These are phyloP conservation scores for Spodoptera frugiperda DNA, from an alignment of 1,140 invertebrate genomes.

Conservation along the genomic window DNA sequence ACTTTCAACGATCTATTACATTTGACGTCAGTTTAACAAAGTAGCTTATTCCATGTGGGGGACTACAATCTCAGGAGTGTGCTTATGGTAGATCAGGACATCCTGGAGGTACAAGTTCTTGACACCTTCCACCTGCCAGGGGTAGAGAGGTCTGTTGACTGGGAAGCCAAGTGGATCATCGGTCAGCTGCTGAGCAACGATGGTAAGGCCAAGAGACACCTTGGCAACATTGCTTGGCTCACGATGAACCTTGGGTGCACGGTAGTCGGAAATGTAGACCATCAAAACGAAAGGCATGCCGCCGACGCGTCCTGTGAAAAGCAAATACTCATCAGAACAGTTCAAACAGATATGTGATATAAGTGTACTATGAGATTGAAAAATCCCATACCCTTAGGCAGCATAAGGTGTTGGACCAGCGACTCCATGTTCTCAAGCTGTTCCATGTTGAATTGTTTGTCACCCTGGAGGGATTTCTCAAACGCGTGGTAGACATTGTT, in stretches of 20 bases:
- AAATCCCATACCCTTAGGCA: conserved; percentile 37
- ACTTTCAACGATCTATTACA: no score
- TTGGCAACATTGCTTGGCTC: conserved; percentile 61
- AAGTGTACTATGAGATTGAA: no score
- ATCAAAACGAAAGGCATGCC: conserved; percentile 89
- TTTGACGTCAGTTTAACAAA: not conserved
- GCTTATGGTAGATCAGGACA: conserved; percentile 88
- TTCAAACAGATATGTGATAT: no score
- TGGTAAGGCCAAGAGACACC: conserved; percentile 70
- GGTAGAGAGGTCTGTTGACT: conserved; percentile 88
- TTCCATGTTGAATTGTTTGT: not conserved
- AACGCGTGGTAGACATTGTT: not conserved
- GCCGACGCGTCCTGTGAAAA: conserved; percentile 74
- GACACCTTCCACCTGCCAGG: conserved; percentile 85
- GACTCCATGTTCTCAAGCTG: not conserved
- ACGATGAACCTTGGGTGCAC: conserved; percentile 57
- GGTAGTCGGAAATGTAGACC: conserved; percentile 87
- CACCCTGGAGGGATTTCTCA: not conserved
- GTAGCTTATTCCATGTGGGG: conserved; percentile 48
- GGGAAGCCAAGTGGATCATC: conserved; percentile 88
- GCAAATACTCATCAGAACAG: not conserved
- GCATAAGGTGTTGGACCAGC: conserved; percentile 12
- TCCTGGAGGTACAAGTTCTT: conserved; percentile 88
- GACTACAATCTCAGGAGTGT: conserved; percentile 80
- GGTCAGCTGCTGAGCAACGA: conserved; percentile 77